phyloP scores from a whole-genome alignment of 2,797 vertebrate species.

The Acanthurus leucopareius region DNA sequence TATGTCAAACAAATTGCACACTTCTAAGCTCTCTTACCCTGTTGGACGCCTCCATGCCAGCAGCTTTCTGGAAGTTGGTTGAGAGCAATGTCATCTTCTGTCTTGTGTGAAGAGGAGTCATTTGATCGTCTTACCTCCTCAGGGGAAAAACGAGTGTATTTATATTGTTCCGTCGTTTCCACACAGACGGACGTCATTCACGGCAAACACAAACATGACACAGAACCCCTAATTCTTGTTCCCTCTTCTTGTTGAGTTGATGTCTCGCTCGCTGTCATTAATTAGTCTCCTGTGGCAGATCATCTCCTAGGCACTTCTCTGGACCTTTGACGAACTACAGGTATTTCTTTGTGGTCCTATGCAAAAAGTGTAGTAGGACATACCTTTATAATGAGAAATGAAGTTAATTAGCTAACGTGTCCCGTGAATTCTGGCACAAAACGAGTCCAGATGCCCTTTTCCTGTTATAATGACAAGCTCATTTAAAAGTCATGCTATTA shows the following conservation, averaged over 20 bases:
- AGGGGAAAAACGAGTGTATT: constrained; percentile 32
- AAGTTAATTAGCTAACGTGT: constrained; percentile 61
- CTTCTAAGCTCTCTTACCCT: constrained; percentile 65
- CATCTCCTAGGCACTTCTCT: constrained; percentile 70
- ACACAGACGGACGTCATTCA: constrained; percentile 56
- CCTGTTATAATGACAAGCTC: constrained; percentile 31
- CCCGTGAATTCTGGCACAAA: constrained; percentile 9
- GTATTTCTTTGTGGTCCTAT: constrained; percentile 66
- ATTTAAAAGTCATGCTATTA: constrained; percentile 66
- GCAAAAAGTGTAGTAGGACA: constrained; percentile 58
- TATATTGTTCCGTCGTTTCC: constrained; percentile 60
- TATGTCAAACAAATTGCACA: too few species aligned
- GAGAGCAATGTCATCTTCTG: constrained; percentile 63
- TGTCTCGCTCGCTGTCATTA: constrained; percentile 39
- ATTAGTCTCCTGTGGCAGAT: constrained; percentile 65
- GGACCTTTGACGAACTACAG: constrained; percentile 51
- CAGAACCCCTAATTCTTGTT: constrained; percentile 11
- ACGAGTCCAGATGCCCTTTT: constrained; percentile 37
- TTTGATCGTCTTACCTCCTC: constrained; percentile 39
- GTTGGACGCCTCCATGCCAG: constrained; percentile 56
- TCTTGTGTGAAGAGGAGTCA: constrained; percentile 23
- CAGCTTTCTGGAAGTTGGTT: constrained; percentile 47
- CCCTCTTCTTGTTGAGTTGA: constrained; percentile 31
- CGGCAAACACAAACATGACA: constrained; percentile 29
- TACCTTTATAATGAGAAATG: constrained; percentile 53